Percentiles rank a stretch among this genome's conserved stretches.
phyloP scores from a whole-genome alignment of 2,797 vertebrate genomes.

The Parauchenoglanis punctatus region DNA sequence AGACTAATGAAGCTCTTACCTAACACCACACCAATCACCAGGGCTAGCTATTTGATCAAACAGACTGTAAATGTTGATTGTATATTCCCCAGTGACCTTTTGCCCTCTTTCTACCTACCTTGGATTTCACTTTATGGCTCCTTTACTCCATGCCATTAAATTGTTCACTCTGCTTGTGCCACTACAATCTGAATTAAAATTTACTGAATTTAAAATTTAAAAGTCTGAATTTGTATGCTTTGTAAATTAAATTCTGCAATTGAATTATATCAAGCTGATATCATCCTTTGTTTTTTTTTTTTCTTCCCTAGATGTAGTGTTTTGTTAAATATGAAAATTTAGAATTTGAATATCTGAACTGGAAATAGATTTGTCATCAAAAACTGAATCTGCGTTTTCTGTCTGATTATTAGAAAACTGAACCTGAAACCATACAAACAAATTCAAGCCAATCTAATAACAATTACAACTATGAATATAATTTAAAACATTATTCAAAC shows the following conservation, averaged over 20 bases:
- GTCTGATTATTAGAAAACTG: not conserved
- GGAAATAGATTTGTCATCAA: not conserved
- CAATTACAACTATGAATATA: not conserved
- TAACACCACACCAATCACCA: not conserved
- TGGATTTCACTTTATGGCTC: not conserved
- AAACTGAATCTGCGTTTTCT: too few species aligned
- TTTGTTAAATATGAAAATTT: not conserved
- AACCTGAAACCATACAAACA: not conserved
- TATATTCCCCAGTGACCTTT: not conserved
- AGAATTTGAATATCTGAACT: not conserved
- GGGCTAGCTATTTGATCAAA: conserved; percentile 9
- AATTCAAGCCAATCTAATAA: conserved; percentile 1
- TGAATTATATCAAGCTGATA: not conserved
- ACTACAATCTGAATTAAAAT: too few species aligned
- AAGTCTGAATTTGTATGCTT: not conserved
- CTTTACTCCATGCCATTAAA: not conserved
- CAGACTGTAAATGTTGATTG: conserved; percentile 1
- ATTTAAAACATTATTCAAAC: not conserved
- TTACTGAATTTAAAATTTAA: not conserved
- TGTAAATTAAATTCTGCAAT: not conserved
- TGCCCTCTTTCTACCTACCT: not conserved
- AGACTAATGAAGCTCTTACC: conserved; percentile 29
- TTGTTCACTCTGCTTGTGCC: too few species aligned
- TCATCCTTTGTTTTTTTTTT: not conserved
- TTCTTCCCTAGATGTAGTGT: not conserved